A percentile compares a stretch with the other conserved stretches of the same genome.
Evolutionary conservation across 2,113 vertebrate species (phyloP).

Genomic region (Spizaetus ornatus): DNA sequence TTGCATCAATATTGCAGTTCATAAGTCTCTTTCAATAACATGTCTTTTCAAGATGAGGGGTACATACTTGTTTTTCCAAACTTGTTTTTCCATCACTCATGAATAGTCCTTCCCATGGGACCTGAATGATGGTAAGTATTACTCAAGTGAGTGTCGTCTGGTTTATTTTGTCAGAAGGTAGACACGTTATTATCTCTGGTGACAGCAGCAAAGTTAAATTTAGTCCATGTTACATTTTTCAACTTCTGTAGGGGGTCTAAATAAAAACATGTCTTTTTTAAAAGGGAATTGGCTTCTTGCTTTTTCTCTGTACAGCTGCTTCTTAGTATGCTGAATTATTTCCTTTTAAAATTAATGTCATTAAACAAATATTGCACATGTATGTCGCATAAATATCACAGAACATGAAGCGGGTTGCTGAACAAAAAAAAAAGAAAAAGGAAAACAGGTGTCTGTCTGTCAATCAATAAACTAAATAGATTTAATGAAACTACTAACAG

Average conservation of each 20-base stretch:
- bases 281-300: neutral
- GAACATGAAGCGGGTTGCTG: neutral
- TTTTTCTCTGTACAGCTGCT: neutral
- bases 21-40: neutral
- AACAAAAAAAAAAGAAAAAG: neutral
- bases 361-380: neutral
- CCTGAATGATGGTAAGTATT: neutral
- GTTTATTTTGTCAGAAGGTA: neutral
- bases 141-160: neutral
- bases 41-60: neutral
- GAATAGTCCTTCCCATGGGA: neutral
- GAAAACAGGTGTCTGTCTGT: neutral
- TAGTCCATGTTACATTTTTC: neutral
- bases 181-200: neutral
- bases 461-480: neutral
- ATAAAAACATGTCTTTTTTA: neutral
- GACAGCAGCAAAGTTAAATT: neutral
- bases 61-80: neutral
- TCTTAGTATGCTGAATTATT: neutral
- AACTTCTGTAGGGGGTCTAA: neutral
- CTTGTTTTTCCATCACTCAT: neutral
- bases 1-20: neutral
- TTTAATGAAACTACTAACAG: neutral
- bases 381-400: neutral
- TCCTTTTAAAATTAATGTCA: neutral